Evolutionary conservation across 2,797 vertebrate species (phyloP).

Genomic region (Cyprinodon diabolis): DNA sequence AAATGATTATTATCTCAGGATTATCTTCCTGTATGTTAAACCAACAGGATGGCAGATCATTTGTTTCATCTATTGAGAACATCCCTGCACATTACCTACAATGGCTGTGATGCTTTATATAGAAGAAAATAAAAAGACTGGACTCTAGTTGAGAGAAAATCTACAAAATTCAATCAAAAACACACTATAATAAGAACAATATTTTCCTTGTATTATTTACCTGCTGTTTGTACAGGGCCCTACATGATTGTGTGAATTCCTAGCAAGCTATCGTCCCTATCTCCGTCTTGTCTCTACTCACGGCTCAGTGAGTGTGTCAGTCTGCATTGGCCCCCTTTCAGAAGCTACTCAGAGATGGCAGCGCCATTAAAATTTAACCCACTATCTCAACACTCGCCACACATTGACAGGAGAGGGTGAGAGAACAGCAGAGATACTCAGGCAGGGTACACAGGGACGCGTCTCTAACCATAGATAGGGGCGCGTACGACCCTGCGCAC

Average conservation of each 20-base stretch:
- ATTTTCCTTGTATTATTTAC: constrained; percentile 33
- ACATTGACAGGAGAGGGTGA: constrained; percentile 58
- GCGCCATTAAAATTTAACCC: constrained; percentile 83
- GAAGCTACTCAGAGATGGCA: constrained; percentile 79
- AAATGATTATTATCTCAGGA: constrained; percentile 21
- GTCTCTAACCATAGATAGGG: constrained; percentile 51
- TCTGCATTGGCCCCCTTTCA: constrained; percentile 71
- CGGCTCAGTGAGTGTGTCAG: constrained; percentile 78
- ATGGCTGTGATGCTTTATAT: background rate
- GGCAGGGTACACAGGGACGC: constrained; percentile 57
- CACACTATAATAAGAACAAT: background rate
- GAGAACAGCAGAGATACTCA: constrained; percentile 55
- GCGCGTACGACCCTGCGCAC: constrained; percentile 27
- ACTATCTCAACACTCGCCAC: constrained; percentile 68
- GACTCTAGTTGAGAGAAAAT: constrained; percentile 5
- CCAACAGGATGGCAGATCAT: constrained; percentile 13
- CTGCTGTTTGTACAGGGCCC: constrained; percentile 59
- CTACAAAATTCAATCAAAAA: constrained; percentile 14
- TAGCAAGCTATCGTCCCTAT: constrained; percentile 56
- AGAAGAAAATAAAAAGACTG: background rate
- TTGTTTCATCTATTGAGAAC: constrained; percentile 16
- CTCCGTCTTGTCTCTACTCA: constrained; percentile 71
- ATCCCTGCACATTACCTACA: background rate
- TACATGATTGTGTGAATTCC: constrained; percentile 46
- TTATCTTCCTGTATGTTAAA: constrained; percentile 20